phyloP scores from a whole-genome alignment of 2,113 vertebrate species.

The Antechinus flavipes region DNA sequence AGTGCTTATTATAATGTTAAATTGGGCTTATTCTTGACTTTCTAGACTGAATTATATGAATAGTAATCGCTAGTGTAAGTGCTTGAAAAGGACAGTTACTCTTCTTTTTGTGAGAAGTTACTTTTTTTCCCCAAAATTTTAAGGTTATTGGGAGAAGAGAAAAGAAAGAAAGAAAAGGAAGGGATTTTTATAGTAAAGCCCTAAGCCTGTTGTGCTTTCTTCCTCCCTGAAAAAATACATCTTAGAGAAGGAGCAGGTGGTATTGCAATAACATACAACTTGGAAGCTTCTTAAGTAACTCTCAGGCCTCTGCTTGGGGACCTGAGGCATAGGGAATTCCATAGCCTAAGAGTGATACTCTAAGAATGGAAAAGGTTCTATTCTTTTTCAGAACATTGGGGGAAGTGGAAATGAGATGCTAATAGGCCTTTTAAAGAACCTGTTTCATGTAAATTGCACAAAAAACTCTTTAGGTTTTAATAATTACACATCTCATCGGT shows the following conservation, averaged over 20 bases:
- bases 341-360: neutral
- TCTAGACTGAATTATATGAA: neutral
- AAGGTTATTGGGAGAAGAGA: accelerated
- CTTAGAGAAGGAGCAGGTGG: neutral
- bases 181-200: neutral
- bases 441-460: neutral
- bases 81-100: neutral
- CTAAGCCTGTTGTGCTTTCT: neutral
- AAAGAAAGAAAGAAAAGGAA: neutral
- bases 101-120: neutral
- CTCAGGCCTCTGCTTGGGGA: neutral
- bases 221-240: neutral
- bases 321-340: neutral
- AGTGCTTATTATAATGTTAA: too few species aligned
- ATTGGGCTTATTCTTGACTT: neutral
- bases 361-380: neutral
- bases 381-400: neutral
- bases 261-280: neutral
- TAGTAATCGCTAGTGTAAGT: neutral
- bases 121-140: neutral
- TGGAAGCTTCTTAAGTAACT: neutral
- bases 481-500: neutral
- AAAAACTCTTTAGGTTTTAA: neutral
- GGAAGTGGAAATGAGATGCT: neutral
- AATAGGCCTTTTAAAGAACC: neutral